Evolutionary conservation across 1,140 invertebrate genomes (phyloP), one percentile per base, ranked within the genome.

Genomic region (Drosophila chauvacae): DNA sequence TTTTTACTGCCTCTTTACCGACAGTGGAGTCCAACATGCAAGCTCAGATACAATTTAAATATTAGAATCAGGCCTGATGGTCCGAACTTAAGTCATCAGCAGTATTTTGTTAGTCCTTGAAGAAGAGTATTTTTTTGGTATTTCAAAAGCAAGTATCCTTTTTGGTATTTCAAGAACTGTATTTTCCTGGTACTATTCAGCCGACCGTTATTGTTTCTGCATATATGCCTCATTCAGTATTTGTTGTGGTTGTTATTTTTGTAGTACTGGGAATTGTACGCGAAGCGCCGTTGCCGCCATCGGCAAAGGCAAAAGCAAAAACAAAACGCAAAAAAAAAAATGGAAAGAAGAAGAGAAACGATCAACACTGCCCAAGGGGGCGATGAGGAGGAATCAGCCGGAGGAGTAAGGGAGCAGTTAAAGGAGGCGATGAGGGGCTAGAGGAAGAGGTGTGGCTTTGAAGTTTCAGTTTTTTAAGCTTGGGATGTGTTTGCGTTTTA

Each of bases 211-310:
- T 41, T 68, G 66, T 70, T 45, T 11, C 16, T 64, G 35, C 62
- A 65, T 75, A 65, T 75, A 33, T 75, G 41, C 79, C 76, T 77
- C 84, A 84, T 87, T 87, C 80, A 87, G 69, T 57, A 77, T 65
- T 85, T 70, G 60, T 50, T 59, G 59, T 62, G 26, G 23, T 50
- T 62, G 42, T 45, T 69, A 64, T 50, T 70, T 44, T 71, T 72
- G 48, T 56, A 61, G 71, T 45, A 50, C 60, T 60, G 58, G 69
- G 72, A 83, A 78, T 84, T 72, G 81, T 88, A 88, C 85, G 80
- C 84, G 77, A 88, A 84, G 84, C 84, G 84, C 85, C 84, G 84
- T 90, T 88, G 81, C 80, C 73, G 84, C 85, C 73, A 78, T 71
- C 80, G 84, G 84, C 84, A 74, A 79, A 77, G 45, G 41, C 70